Conservation (phyloP, 2,113 vertebrate genomes). For the Lanius ludovicianus region DNA sequence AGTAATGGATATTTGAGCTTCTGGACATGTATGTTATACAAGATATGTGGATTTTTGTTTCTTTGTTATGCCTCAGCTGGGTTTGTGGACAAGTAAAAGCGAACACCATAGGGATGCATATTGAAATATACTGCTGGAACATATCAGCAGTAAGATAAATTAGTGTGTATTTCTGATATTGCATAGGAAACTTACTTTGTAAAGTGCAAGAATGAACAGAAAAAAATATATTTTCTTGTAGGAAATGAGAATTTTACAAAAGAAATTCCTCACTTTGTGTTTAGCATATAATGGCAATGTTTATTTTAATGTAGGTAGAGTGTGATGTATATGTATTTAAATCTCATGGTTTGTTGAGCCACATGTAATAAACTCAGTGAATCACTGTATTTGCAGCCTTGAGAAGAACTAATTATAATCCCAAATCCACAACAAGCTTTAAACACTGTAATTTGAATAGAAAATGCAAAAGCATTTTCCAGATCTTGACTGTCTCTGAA, state of each 20-base stretch:
- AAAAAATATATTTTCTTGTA: background rate
- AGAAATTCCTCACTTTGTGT: background rate
- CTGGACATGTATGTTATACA: background rate
- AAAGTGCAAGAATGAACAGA: background rate
- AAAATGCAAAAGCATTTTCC: background rate
- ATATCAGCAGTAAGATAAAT: background rate
- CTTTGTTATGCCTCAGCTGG: background rate
- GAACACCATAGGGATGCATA: background rate
- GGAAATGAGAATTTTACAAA: background rate
- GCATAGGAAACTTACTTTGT: background rate
- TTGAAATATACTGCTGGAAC: background rate
- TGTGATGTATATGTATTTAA: conserved; percentile 20
- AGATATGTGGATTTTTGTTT: background rate
- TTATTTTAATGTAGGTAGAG: conserved; percentile 14
- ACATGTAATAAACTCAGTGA: conserved; percentile 25
- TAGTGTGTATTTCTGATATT: background rate
- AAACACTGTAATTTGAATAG: background rate
- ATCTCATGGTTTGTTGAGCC: conserved; percentile 41
- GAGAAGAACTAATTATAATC: conserved; percentile 33
- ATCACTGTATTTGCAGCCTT: conserved; percentile 17
- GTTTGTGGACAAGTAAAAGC: background rate
- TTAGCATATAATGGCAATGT: background rate
- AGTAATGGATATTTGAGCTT: background rate
- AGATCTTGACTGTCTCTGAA: background rate
- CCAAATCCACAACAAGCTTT: background rate